Percentiles rank a stretch among this genome's conserved stretches.
Evolutionary conservation across 92 coral and sea anemone species (phyloP).

Genomic region (Porites evermanni): DNA sequence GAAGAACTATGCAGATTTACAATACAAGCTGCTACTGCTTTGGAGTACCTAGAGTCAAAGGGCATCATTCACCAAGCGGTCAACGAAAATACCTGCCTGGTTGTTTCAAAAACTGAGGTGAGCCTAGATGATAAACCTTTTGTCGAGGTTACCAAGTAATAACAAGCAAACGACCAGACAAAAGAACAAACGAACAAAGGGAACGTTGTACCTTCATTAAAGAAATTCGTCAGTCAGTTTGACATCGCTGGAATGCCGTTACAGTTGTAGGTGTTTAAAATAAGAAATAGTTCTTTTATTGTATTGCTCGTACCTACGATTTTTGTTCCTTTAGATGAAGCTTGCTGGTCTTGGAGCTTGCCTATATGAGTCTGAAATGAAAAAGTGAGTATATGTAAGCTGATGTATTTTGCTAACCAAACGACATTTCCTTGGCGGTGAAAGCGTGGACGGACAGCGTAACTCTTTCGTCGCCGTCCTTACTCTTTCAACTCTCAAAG

Average conservation of each 20-base stretch:
- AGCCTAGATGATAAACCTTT: not conserved
- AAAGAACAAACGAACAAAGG: too few relatives aligned
- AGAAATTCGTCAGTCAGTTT: not conserved
- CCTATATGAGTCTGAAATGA: not conserved
- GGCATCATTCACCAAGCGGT: conserved; percentile 11
- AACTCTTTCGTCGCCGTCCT: too few relatives aligned
- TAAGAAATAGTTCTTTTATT: too few relatives aligned
- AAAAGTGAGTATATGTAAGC: not conserved
- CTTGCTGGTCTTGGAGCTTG: conserved; percentile 33
- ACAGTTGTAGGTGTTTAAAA: too few relatives aligned
- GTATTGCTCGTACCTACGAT: too few relatives aligned
- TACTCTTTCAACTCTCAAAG: too few relatives aligned
- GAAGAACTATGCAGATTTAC: conserved; percentile 34
- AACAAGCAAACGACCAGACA: too few relatives aligned
- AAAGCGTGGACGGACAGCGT: too few relatives aligned
- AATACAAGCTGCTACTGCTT: conserved; percentile 42
- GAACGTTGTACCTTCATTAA: too few relatives aligned
- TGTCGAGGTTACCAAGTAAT: too few relatives aligned
- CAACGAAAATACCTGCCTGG: not conserved
- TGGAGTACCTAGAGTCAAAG: conserved; percentile 27
- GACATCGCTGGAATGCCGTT: not conserved
- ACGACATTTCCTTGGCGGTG: too few relatives aligned
- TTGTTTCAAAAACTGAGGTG: conserved; percentile 24
- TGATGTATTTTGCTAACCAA: not conserved
- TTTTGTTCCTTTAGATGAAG: conserved; percentile 18